Evolutionary conservation across 2,797 vertebrate genomes (phyloP).

Genomic region (Acropternis orthonyx): DNA sequence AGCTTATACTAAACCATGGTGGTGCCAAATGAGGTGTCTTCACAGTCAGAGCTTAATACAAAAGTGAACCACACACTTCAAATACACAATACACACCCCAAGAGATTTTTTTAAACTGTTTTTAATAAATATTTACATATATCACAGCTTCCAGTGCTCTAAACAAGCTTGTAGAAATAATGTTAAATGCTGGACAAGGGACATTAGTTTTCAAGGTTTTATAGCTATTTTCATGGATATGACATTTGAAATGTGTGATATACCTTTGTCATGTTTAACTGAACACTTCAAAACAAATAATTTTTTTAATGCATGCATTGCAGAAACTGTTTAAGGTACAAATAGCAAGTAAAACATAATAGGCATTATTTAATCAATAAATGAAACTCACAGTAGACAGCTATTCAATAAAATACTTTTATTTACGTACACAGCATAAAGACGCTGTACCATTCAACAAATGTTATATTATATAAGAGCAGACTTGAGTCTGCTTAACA

Average conservation of each 20-base stretch:
- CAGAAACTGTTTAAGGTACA: not conserved
- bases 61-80: not conserved
- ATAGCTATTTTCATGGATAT: not conserved
- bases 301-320: not conserved
- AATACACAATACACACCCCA: not conserved
- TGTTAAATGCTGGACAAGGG: not conserved
- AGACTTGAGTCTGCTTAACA: not conserved
- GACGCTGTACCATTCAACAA: not conserved
- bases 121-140: not conserved
- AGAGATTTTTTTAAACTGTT: not conserved
- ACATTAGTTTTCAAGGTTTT: not conserved
- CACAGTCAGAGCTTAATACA: not conserved
- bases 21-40: not conserved
- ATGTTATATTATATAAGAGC: not conserved
- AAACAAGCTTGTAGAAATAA: not conserved
- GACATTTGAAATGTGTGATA: not conserved
- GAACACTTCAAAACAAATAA: not conserved
- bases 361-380: not conserved
- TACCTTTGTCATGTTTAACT: not conserved
- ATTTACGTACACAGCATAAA: slow-evolving; percentile 10
- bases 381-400: not conserved
- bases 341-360: not conserved
- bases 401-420: slow-evolving; percentile 41
- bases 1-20: not conserved
- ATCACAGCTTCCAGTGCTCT: not conserved